phyloP scores from a whole-genome alignment of 92 coral and sea anemone genomes.

The Epizoanthus illoricatus region DNA sequence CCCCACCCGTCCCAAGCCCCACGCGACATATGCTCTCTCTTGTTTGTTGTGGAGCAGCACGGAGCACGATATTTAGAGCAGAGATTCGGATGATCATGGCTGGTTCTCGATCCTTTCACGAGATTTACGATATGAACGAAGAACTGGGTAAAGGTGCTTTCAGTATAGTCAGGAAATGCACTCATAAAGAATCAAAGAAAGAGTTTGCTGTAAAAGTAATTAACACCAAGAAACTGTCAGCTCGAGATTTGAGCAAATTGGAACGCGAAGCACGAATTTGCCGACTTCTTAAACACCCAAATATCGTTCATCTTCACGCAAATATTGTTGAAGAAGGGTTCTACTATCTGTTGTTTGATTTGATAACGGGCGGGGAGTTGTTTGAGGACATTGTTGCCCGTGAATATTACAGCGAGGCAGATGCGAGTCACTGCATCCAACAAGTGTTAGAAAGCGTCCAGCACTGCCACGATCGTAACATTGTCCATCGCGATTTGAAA shows the following conservation, averaged over 20 bases:
- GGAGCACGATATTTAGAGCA: neutral
- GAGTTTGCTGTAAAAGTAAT: constrained; percentile 95
- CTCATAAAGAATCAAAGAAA: constrained; percentile 59
- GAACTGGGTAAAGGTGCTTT: constrained; percentile 98
- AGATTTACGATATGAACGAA: constrained; percentile 78
- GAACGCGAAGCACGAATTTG: constrained; percentile 99
- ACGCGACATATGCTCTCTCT: neutral
- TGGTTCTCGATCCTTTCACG: constrained; percentile 56
- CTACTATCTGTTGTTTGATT: constrained; percentile 86
- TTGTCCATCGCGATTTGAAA: constrained; percentile 94
- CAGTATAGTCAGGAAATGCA: constrained; percentile 82
- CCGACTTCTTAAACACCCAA: constrained; percentile 82
- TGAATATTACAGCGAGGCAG: constrained; percentile 97
- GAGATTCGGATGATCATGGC: neutral
- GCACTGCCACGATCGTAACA: constrained; percentile 79
- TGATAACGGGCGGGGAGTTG: constrained; percentile 97
- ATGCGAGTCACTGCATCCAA: constrained; percentile 96
- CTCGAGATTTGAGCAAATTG: constrained; percentile 87
- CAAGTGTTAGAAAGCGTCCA: constrained; percentile 92
- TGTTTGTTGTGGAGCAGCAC: neutral
- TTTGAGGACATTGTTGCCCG: constrained; percentile 98
- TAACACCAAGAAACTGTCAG: constrained; percentile 78
- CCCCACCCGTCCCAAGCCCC: constrained; percentile 39
- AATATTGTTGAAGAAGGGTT: constrained; percentile 72
- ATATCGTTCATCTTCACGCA: constrained; percentile 94